Evolutionary conservation across 2,888 invertebrate species (phyloP).

Genomic region (Lepidochrysops patricia): DNA sequence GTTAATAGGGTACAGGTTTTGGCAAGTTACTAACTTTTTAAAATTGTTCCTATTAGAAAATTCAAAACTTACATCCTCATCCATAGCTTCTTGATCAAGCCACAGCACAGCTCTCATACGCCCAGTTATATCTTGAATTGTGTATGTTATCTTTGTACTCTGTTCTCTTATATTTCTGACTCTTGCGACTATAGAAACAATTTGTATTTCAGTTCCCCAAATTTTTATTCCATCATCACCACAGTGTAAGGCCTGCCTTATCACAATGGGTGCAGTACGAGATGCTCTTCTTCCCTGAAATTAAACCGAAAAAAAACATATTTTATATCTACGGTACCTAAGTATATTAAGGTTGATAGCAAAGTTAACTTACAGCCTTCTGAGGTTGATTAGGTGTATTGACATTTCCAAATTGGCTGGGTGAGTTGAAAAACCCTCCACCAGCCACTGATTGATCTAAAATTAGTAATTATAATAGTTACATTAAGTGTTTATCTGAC

Average conservation of each 20-base stretch:
- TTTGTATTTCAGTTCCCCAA: constrained; percentile 69
- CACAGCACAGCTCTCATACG: constrained; percentile 66
- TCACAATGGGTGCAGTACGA: constrained; percentile 65
- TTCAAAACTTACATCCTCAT: constrained; percentile 52
- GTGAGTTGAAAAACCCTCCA: constrained; percentile 65
- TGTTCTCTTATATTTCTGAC: constrained; percentile 60
- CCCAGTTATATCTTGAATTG: constrained; percentile 67
- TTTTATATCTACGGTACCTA: no score
- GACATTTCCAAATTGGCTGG: constrained; percentile 61
- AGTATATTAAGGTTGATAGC: no score
- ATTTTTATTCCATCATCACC: constrained; percentile 67
- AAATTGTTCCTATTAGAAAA: background rate
- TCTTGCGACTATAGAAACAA: constrained; percentile 57
- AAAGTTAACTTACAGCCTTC: constrained; percentile 46
- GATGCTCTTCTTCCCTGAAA: constrained; percentile 56
- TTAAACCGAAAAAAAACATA: background rate
- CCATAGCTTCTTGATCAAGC: constrained; percentile 66
- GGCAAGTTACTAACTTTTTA: no score
- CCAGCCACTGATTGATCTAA: constrained; percentile 63
- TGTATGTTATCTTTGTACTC: constrained; percentile 68
- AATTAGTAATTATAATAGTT: constrained; percentile 20
- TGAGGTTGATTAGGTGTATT: constrained; percentile 61
- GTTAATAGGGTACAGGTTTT: no score
- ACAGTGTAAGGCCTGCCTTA: constrained; percentile 60
- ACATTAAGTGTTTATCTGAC: background rate